phyloP scores from a whole-genome alignment of 1,140 invertebrate species.

The Cydia pomonella region DNA sequence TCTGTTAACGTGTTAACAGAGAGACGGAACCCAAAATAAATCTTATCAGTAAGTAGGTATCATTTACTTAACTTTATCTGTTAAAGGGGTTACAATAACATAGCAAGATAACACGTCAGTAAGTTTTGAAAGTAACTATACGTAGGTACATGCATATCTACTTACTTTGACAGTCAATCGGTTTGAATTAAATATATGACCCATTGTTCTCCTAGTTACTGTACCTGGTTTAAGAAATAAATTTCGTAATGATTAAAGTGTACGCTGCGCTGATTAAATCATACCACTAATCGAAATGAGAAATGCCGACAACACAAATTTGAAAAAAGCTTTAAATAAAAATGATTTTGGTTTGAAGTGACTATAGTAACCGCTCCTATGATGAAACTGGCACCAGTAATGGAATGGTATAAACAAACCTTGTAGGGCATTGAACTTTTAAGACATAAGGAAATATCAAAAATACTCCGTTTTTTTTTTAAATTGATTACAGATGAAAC shows the following conservation, averaged over 20 bases:
- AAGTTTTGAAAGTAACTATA: neutral
- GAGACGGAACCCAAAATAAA: too few relatives aligned
- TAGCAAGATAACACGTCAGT: neutral
- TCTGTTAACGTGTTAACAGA: too few relatives aligned
- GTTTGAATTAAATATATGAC: constrained; percentile 6
- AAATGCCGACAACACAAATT: neutral
- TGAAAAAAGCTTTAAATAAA: too few relatives aligned
- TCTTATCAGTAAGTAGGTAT: too few relatives aligned
- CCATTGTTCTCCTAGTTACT: neutral
- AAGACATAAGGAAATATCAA: too few relatives aligned
- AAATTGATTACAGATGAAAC: too few relatives aligned
- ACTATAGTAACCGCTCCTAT: too few relatives aligned
- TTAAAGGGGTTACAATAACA: neutral
- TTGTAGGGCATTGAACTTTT: too few relatives aligned
- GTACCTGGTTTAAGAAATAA: neutral
- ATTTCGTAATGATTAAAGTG: neutral
- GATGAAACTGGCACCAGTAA: too few relatives aligned
- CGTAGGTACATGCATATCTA: neutral
- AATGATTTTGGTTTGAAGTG: too few relatives aligned
- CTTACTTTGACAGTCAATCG: neutral
- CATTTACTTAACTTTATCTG: neutral
- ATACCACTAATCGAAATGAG: neutral
- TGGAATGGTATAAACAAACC: too few relatives aligned
- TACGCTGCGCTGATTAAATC: neutral
- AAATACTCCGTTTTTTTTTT: too few relatives aligned